Conservation (phyloP, 2,797 vertebrate genomes). For the Hyperoplus lanceolatus region DNA sequence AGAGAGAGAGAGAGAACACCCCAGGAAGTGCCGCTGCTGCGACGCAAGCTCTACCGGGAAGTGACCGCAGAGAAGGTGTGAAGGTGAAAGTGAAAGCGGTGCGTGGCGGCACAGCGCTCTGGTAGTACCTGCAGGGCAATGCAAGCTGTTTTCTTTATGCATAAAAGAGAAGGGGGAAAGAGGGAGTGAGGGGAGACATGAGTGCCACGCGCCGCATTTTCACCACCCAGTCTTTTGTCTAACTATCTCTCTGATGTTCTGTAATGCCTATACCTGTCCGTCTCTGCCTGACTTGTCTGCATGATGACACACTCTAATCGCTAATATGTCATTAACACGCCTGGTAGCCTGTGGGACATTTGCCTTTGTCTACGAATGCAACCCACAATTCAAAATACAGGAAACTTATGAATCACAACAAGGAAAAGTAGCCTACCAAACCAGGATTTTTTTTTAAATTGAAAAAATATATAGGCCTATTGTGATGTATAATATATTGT, state of each 20-base stretch:
- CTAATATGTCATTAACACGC: not conserved
- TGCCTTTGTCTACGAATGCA: not conserved
- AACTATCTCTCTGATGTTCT: constrained; percentile 46
- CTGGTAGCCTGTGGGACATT: constrained; percentile 6
- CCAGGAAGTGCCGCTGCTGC: constrained; percentile 78
- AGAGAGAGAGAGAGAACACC: constrained; percentile 63
- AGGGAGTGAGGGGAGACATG: constrained; percentile 28
- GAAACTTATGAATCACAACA: not conserved
- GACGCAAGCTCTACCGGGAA: constrained; percentile 89
- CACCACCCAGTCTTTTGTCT: constrained; percentile 65
- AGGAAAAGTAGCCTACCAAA: not conserved
- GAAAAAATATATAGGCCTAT: too few relatives aligned
- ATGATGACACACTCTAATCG: not conserved
- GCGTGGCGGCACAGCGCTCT: constrained; percentile 69
- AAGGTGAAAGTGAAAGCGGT: constrained; percentile 95
- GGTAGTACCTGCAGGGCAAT: constrained; percentile 89
- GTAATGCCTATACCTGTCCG: constrained; percentile 26
- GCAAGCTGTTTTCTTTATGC: constrained; percentile 88
- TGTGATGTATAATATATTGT: not conserved
- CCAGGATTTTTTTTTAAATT: not conserved
- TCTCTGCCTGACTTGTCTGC: constrained; percentile 34
- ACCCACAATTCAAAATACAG: not conserved
- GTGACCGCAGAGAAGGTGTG: constrained; percentile 91
- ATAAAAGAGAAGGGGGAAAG: constrained; percentile 76
- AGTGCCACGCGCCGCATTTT: constrained; percentile 50